Percentiles rank a stretch among this genome's conserved stretches.
These are phyloP conservation scores for Alentia gelatinosa DNA, from an alignment of 2,888 invertebrate genomes.

Conservation along the genomic window DNA sequence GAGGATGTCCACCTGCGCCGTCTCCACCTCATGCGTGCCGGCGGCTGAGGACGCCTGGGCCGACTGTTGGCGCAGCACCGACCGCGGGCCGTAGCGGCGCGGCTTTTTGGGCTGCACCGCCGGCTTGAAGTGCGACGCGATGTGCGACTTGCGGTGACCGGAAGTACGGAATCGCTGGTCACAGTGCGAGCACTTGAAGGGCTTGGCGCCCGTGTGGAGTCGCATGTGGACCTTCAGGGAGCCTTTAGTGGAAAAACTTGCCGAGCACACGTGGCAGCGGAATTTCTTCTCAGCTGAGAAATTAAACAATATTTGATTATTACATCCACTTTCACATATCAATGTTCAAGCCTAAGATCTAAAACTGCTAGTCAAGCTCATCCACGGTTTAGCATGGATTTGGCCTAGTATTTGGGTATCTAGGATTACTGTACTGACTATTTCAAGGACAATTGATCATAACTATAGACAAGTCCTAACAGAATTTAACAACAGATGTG, in stretches of 20 bases:
- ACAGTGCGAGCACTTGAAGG: constrained; percentile 93
- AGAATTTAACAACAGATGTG: too few species aligned
- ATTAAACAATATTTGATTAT: neutral
- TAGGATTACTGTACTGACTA: too few species aligned
- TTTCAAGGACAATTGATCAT: too few species aligned
- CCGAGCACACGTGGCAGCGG: constrained; percentile 79
- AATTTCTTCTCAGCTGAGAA: constrained; percentile 77
- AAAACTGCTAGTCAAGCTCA: too few species aligned
- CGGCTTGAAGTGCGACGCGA: constrained; percentile 82
- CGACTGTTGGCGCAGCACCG: neutral
- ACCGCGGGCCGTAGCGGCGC: neutral
- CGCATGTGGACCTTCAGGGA: constrained; percentile 81
- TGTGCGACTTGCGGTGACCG: constrained; percentile 86
- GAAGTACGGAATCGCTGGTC: constrained; percentile 85
- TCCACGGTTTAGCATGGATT: too few species aligned
- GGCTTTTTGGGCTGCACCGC: constrained; percentile 9
- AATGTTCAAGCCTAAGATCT: too few species aligned
- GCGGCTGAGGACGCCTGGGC: too few species aligned
- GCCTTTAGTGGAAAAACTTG: constrained; percentile 81
- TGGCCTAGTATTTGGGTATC: too few species aligned
- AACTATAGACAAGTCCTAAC: too few species aligned
- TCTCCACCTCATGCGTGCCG: neutral
- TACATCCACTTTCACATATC: neutral
- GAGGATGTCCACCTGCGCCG: constrained; percentile 17
- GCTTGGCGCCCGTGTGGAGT: constrained; percentile 85